Base-by-base conservation (phyloP, 2,113 vertebrate species). In the Ochotona curzoniae region DNA sequence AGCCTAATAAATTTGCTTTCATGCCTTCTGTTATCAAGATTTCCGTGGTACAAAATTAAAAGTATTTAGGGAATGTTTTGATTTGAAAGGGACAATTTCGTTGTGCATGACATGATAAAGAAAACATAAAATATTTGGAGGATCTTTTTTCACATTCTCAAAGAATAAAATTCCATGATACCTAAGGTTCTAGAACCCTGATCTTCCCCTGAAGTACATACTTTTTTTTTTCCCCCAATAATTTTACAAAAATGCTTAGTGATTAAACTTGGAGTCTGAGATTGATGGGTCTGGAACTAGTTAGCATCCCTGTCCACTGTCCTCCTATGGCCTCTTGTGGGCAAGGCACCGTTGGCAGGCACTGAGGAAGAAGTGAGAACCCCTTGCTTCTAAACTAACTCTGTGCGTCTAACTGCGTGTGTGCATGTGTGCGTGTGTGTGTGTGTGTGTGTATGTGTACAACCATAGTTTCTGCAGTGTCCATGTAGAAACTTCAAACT, bases 21-120 rank as follows among this genome's bases (percentile, higher is more conserved):
- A 90, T 64, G 32, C 90, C 54, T 83, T 84, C 47, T 84, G 74
- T 70, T 78, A 93, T 78, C 76, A 95, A 64, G 51, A 79, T 88
- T 82, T 93, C 83, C 49, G 81, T 9, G 63, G n/a, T 78, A 74
- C 3, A 80, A 91, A 94, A 73, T 4, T 20, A n/a, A 93, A 18
- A n/a, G 5, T 67, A 9, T 32, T 38, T 83, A 84, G 67, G 21
- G 8, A 83, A 83, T 5, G 0, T 51, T 87, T 93, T 76, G 47
- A 89, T 73, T 64, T 61, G 14, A 93, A 89, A 73, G 5, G 49
- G 54, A 47, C 61, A 92, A 20, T 57, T 87, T 32, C 32, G 6
- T 81, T 81, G 9, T 76, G 93, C 38, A 38, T 20, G 18, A 74
- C 51, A 49, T 30, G 32, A 13, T 38, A 64, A 30, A 76, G n/a